Percentiles rank a stretch among this genome's conserved stretches.
These are phyloP conservation scores for Drosophila bunnanda DNA, from an alignment of 2,888 invertebrate genomes.

Conservation along the genomic window DNA sequence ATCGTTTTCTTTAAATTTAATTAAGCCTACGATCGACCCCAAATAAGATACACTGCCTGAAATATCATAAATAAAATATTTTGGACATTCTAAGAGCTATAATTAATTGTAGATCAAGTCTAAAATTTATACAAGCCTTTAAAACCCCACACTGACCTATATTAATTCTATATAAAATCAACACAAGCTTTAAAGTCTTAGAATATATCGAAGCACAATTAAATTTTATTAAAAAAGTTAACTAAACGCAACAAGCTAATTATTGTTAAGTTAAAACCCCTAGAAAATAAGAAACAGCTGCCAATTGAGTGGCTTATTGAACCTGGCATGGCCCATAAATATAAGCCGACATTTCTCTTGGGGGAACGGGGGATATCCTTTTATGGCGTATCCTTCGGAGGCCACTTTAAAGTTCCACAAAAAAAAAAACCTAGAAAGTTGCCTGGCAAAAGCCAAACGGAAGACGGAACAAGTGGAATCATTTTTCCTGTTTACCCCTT, in stretches of 20 bases:
- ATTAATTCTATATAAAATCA: not conserved
- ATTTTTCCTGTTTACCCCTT: slow-evolving; percentile 25
- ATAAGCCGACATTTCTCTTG: not conserved
- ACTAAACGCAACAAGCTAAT: not conserved
- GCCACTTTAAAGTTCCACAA: slow-evolving; percentile 23
- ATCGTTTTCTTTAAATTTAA: not conserved
- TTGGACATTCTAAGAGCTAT: accelerated
- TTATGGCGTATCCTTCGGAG: slow-evolving; percentile 8
- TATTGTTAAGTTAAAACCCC: not conserved
- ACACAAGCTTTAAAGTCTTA: not conserved
- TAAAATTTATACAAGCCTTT: not conserved
- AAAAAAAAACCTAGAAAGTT: slow-evolving; percentile 23
- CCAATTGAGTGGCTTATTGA: slow-evolving; percentile 1
- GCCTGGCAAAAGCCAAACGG: slow-evolving; percentile 27
- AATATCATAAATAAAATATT: not conserved
- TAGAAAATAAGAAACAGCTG: not conserved
- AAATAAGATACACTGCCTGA: not conserved
- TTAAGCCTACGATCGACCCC: not conserved
- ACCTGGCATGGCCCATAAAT: not conserved
- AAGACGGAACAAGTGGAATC: slow-evolving; percentile 38
- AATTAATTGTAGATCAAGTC: not conserved
- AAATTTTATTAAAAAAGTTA: not conserved
- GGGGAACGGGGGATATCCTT: not conserved
- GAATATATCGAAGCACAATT: not conserved
- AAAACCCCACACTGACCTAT: not conserved